Base-by-base conservation (phyloP, 1,140 invertebrate species). In the Atta texana region DNA sequence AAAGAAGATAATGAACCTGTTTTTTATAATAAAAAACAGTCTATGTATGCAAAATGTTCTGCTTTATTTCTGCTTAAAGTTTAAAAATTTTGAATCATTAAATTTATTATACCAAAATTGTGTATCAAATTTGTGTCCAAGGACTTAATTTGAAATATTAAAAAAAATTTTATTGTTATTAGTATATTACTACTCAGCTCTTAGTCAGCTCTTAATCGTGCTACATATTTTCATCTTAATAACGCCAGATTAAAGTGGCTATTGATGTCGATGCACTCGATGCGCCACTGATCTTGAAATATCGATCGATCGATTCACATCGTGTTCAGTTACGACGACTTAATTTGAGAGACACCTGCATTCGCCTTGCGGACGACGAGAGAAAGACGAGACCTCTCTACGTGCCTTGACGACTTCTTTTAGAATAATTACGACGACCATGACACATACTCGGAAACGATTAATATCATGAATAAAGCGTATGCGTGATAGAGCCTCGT, bases 201-300 rank as follows among this genome's bases (percentile, higher is more conserved):
- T 74, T 55, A 39, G 34, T 0, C 34, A 34, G 34, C 34, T 34
- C 34, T 39, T 34, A 39, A 39, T 39, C 18, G 18, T 3, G 18
- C 0, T 66, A 63, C 2, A 63, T 63, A 34, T n/a, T 3, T 64
- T 66, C 24, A 34, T 3, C 31, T 18, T 31, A 31, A 2, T 64
- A 34, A 34, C 16, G 8, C 16, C 8, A 8, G 63, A n/a, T 51
- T 31, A 61, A 77, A 28, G 44, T 28, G 2, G 28, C 44, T 31
- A 28, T 31, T 75, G 78, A 63, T 51, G 74, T 49, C 53, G 18
- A 34, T 74, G 31, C 24, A 53, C 31, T 14, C 53, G 49, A 55
- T 90, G 85, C 14, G 61, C 78, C 39, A 87, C 69, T 89, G 89
- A 90, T 88, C 88, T 90, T 86, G 86, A 86, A 61, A 81, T 66